phyloP scores from a whole-genome alignment of 92 coral and sea anemone species.

The Umimayanthus chanpuru region DNA sequence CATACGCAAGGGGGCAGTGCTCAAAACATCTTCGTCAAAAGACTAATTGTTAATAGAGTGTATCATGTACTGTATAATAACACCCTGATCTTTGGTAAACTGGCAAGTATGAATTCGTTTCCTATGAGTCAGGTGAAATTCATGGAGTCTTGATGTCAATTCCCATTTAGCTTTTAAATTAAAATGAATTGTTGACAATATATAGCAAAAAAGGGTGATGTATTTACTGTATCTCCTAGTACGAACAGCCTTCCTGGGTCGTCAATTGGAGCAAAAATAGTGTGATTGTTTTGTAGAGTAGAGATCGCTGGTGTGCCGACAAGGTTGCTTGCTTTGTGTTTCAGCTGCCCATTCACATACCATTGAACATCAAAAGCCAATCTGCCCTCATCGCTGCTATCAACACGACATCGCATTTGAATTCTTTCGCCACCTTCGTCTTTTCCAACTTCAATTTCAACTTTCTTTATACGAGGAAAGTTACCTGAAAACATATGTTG shows the following conservation, averaged over 20 bases:
- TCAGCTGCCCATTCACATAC: background rate
- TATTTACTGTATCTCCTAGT: background rate
- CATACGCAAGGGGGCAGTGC: too few species aligned
- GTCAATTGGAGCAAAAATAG: background rate
- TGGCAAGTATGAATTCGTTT: too few species aligned
- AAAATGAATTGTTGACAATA: too few species aligned
- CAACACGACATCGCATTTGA: background rate
- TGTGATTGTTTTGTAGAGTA: constrained; percentile 3
- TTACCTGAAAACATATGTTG: background rate
- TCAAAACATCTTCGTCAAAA: too few species aligned
- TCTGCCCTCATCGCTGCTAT: background rate
- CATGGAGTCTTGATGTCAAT: too few species aligned
- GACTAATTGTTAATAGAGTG: too few species aligned
- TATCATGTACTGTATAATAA: too few species aligned
- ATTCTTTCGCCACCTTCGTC: background rate
- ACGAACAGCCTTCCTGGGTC: background rate
- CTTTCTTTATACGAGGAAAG: background rate
- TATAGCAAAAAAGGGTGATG: too few species aligned
- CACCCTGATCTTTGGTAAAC: too few species aligned
- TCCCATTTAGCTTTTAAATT: too few species aligned
- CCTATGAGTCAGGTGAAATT: too few species aligned
- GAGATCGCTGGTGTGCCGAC: background rate
- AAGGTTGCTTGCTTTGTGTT: background rate
- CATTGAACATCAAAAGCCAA: background rate
- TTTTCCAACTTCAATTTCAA: background rate